Conservation (phyloP, 2,888 invertebrate species). For the Philaethria dido region DNA sequence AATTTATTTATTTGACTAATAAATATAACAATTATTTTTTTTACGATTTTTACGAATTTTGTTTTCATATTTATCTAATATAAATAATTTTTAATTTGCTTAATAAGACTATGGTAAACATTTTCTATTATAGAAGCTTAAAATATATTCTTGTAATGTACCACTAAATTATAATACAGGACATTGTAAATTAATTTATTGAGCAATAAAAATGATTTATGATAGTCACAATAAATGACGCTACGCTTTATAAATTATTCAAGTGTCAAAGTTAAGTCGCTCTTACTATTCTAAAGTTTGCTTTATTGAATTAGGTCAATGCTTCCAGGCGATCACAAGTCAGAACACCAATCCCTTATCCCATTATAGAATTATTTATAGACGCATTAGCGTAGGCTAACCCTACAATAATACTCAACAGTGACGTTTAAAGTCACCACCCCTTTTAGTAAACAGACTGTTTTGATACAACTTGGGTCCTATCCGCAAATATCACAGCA, state of each 20-base stretch:
- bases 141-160: background rate
- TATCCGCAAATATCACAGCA: slow-evolving; percentile 69
- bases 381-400: slow-evolving; percentile 37
- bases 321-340: slow-evolving; percentile 57
- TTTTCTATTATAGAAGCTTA: background rate
- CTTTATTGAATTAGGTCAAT: slow-evolving; percentile 55
- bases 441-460: slow-evolving; percentile 37
- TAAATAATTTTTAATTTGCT: background rate
- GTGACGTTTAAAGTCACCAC: slow-evolving; percentile 33
- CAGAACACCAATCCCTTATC: slow-evolving; percentile 55
- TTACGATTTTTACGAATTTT: no score
- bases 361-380: slow-evolving; percentile 45
- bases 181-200: slow-evolving; percentile 46
- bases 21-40: no score
- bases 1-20: no score
- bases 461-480: slow-evolving; percentile 18
- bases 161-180: slow-evolving; percentile 9
- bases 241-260: slow-evolving; percentile 21
- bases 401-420: slow-evolving; percentile 38
- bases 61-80: no score
- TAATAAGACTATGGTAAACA: background rate
- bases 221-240: background rate
- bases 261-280: slow-evolving; percentile 28
- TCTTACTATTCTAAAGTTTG: slow-evolving; percentile 40
- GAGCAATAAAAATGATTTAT: slow-evolving; percentile 60